phyloP scores from a whole-genome alignment of 2,888 invertebrate genomes.

The Rutpela maculata region DNA sequence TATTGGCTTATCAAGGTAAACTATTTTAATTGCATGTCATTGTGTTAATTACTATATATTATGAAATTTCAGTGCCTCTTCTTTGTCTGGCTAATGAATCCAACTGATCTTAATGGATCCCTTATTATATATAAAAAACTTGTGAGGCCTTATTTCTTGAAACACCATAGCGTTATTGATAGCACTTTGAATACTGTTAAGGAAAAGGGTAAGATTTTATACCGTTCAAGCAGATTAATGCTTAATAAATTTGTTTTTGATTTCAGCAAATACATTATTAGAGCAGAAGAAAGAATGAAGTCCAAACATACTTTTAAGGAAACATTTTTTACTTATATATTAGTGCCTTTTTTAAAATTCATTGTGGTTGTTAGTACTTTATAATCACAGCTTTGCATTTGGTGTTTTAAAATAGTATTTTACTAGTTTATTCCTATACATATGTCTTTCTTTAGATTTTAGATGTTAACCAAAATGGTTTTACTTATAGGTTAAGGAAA shows the following conservation, averaged over 20 bases:
- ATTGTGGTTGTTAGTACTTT: background rate
- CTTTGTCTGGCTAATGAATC: conserved; percentile 92
- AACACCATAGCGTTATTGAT: conserved; percentile 83
- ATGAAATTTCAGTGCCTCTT: conserved; percentile 83
- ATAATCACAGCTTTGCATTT: background rate
- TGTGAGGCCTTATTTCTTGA: conserved; percentile 89
- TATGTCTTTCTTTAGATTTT: conserved; percentile 3
- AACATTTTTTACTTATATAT: background rate
- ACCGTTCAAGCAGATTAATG: background rate
- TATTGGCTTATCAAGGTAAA: conserved; percentile 95
- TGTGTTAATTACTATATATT: background rate
- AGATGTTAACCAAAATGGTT: background rate
- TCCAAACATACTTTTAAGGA: background rate
- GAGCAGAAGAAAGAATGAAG: conserved; percentile 36
- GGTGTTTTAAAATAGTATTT: background rate
- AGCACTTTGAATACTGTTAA: conserved; percentile 73
- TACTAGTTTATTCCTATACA: background rate
- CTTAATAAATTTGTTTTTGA: conserved; percentile 1
- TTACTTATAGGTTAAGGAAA: background rate
- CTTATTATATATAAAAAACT: conserved; percentile 85
- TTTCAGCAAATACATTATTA: conserved; percentile 34
- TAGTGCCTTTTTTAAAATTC: background rate
- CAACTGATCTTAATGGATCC: conserved; percentile 89
- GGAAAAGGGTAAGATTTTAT: conserved; percentile 64
- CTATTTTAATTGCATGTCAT: conserved; percentile 12